Conservation (phyloP, 2,888 invertebrate genomes). For the Parnassius glacialis region DNA sequence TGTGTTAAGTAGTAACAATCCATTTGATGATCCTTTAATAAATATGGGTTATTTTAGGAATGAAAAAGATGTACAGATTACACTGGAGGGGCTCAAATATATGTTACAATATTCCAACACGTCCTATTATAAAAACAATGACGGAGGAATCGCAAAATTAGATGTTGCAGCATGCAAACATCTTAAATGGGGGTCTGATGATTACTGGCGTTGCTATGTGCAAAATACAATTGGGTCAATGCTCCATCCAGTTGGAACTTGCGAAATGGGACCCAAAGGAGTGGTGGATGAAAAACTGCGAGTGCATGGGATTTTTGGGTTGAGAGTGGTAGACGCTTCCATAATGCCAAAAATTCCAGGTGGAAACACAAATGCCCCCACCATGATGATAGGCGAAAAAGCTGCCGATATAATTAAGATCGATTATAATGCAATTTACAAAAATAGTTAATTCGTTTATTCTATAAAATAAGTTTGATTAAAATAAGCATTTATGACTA, state of each 20-base stretch:
- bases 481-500: too few relatives aligned
- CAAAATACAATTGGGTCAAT: constrained; percentile 79
- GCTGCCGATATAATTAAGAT: constrained; percentile 65
- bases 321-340: constrained; percentile 65
- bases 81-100: constrained; percentile 53
- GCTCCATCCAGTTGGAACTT: constrained; percentile 80
- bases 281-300: constrained; percentile 60
- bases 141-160: constrained; percentile 44
- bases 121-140: constrained; percentile 47
- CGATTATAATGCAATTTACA: constrained; percentile 20
- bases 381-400: constrained; percentile 72
- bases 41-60: constrained; percentile 56
- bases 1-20: constrained; percentile 50
- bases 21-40: constrained; percentile 56
- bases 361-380: constrained; percentile 65
- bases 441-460: constrained; percentile 15
- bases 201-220: constrained; percentile 84
- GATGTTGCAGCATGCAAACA: constrained; percentile 76
- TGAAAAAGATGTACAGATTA: constrained; percentile 44
- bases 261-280: constrained; percentile 59
- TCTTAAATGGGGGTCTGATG: constrained; percentile 72
- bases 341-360: constrained; percentile 63
- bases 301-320: constrained; percentile 51
- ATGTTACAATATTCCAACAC: constrained; percentile 50
- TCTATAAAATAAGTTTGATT: neutral